A percentile compares a stretch with the other conserved stretches of the same genome.
These are phyloP conservation scores for Accipiter virgatus DNA, from an alignment of 2,113 vertebrate genomes.

Conservation along the genomic window DNA sequence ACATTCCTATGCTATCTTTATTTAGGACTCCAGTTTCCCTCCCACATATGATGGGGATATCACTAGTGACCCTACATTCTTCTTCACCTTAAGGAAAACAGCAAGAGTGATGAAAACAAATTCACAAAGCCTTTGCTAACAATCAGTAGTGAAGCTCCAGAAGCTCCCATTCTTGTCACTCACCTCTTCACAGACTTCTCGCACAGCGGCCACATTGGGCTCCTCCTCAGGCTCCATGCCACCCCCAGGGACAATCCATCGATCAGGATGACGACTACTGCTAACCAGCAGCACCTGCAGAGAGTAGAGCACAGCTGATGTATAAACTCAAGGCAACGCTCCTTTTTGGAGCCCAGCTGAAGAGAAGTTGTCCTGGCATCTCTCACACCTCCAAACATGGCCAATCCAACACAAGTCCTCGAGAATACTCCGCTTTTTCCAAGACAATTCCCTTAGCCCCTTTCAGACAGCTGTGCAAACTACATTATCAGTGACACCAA, in stretches of 20 bases:
- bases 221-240: constrained; percentile 98
- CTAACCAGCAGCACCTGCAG: constrained; percentile 93
- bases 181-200: constrained; percentile 98
- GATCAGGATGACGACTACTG: constrained; percentile 95
- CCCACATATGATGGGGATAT: background rate
- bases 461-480: background rate
- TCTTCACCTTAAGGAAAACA: background rate
- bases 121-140: rapidly evolving
- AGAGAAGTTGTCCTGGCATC: background rate
- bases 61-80: background rate
- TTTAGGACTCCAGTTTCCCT: background rate
- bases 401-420: rapidly evolving
- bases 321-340: rapidly evolving
- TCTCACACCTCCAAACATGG: rapidly evolving
- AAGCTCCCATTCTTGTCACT: background rate
- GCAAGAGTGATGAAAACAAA: background rate
- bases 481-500: background rate
- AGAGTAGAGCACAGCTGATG: background rate
- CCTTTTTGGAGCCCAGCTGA: background rate
- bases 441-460: background rate
- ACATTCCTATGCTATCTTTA: background rate
- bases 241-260: constrained; percentile 97
- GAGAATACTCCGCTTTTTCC: background rate
- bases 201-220: constrained; percentile 87
- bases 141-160: background rate